Evolutionary conservation across 2,888 invertebrate genomes (phyloP).

Genomic region (Orthonychiurus folsomi): DNA sequence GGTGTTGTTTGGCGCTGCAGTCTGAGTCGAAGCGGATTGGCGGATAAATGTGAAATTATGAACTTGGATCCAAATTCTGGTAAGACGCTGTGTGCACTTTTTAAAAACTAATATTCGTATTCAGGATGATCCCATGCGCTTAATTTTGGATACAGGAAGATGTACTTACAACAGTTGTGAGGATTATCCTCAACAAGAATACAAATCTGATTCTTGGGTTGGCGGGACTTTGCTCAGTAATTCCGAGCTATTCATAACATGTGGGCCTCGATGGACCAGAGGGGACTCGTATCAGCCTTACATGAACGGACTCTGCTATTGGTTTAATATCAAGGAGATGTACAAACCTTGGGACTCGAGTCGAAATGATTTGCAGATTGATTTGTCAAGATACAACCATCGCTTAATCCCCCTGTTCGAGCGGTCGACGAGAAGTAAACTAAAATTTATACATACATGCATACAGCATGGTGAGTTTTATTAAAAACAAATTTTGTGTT

Average conservation of each 20-base stretch:
- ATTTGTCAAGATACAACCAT: slow-evolving; percentile 7
- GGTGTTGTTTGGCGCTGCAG: slow-evolving; percentile 8
- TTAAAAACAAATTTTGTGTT: background rate
- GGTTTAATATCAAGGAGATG: background rate
- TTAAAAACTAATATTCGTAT: too few relatives aligned
- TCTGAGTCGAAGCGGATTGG: background rate
- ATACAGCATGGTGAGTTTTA: too few relatives aligned
- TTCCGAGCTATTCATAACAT: background rate
- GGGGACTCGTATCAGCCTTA: background rate
- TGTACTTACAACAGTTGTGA: slow-evolving; percentile 4
- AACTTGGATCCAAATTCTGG: background rate
- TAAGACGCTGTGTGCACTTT: background rate
- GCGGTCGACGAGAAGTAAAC: too few relatives aligned
- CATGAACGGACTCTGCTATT: slow-evolving; percentile 3
- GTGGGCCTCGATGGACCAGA: background rate
- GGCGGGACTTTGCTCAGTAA: background rate
- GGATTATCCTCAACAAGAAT: background rate
- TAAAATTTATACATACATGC: too few relatives aligned
- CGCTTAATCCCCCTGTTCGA: background rate
- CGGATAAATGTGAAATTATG: background rate
- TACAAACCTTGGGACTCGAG: background rate
- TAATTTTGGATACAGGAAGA: too few relatives aligned
- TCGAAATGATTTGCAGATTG: background rate
- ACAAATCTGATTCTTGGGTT: background rate
- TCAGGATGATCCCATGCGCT: too few relatives aligned